These are phyloP conservation scores for Gymnocheta viridis DNA, from an alignment of 2,888 invertebrate genomes.

Conservation along the genomic window DNA sequence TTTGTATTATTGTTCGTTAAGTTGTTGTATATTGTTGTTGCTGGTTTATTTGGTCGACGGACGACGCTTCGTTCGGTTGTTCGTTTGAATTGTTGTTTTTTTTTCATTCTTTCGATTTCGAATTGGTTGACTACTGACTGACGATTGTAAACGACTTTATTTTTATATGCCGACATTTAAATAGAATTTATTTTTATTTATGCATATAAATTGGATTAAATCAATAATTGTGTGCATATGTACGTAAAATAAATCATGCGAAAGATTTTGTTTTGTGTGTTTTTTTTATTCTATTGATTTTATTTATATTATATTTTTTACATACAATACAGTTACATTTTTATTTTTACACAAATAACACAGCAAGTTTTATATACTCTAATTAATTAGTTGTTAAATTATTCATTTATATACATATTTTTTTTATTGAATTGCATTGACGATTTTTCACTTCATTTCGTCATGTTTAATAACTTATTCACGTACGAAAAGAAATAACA, in stretches of 20 bases:
- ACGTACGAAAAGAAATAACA: neutral
- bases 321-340: conserved; percentile 7
- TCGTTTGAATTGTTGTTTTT: conserved; percentile 16
- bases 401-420: neutral
- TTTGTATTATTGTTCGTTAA: conserved; percentile 25
- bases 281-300: neutral
- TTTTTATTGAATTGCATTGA: conserved; percentile 14
- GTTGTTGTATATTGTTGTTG: conserved; percentile 29
- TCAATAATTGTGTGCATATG: conserved; percentile 56
- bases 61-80: neutral
- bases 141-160: neutral
- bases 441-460: conserved; percentile 26
- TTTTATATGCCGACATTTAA: neutral
- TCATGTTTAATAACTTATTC: conserved; percentile 30
- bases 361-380: neutral
- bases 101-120: too few relatives aligned
- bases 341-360: neutral
- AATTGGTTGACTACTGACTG: neutral
- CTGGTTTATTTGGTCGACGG: neutral
- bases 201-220: conserved; percentile 60
- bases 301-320: conserved; percentile 22
- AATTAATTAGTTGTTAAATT: conserved; percentile 27
- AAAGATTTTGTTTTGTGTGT: neutral
- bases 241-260: conserved; percentile 38
- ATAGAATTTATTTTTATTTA: conserved; percentile 43